Percentiles rank a stretch among this genome's conserved stretches.
phyloP scores from a whole-genome alignment of 1,140 invertebrate genomes.

The Caenorhabditis inopinata region DNA sequence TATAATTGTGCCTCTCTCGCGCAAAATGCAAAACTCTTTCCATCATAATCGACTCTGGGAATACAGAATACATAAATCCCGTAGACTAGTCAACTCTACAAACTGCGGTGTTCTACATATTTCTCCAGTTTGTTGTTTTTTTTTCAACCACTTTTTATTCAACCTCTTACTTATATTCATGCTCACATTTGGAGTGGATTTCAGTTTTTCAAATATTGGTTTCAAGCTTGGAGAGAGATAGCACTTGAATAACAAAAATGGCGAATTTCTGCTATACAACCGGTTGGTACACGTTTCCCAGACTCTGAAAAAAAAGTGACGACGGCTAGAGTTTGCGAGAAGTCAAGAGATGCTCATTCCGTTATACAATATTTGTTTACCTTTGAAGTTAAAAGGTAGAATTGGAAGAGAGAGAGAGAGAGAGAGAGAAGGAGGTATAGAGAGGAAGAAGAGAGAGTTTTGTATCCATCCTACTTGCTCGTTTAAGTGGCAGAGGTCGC shows the following conservation, averaged over 20 bases:
- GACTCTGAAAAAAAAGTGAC: not conserved
- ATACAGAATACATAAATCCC: conserved; percentile 1
- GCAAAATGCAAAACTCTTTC: conserved; percentile 9
- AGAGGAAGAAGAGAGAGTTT: not conserved
- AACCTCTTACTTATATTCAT: not conserved
- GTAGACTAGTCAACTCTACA: not conserved
- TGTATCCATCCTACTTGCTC: not conserved
- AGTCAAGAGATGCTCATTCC: conserved; percentile 32
- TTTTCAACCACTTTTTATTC: not conserved
- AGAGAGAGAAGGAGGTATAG: not conserved
- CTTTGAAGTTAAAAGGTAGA: conserved; percentile 20
- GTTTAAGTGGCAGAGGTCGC: not conserved
- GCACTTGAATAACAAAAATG: conserved; percentile 5
- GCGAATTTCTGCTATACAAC: conserved; percentile 12
- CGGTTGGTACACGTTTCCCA: not conserved
- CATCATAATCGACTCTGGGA: conserved; percentile 14
- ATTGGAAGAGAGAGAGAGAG: not conserved
- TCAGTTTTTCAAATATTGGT: no score
- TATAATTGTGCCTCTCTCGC: not conserved
- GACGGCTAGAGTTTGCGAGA: conserved; percentile 13
- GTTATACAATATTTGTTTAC: conserved; percentile 33
- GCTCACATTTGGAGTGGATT: conserved; percentile 12
- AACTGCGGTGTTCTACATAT: not conserved
- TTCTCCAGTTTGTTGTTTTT: not conserved
- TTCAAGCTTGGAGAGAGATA: no score